Evolutionary conservation across 2,797 vertebrate genomes (phyloP).

Genomic region (Chrysocyon brachyurus): DNA sequence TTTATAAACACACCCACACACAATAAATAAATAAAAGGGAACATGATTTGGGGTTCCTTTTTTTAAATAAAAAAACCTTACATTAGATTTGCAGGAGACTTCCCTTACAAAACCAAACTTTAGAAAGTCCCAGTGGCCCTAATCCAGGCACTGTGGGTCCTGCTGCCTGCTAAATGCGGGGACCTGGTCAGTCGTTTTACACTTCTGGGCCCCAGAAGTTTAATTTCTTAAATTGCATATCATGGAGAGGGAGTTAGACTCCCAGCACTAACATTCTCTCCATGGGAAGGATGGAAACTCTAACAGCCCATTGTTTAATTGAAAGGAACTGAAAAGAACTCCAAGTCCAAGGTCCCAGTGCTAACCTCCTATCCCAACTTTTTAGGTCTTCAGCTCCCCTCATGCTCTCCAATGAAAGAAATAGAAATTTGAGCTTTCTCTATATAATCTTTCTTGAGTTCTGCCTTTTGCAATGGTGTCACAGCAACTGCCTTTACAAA

Average conservation of each 20-base stretch:
- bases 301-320: neutral
- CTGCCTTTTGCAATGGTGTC: neutral
- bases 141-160: neutral
- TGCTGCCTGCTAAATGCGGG: neutral
- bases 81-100: neutral
- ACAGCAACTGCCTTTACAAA: neutral
- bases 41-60: neutral
- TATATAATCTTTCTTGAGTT: neutral
- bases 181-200: neutral
- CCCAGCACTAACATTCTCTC: neutral
- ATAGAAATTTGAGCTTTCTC: neutral
- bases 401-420: neutral
- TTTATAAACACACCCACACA: too few species aligned
- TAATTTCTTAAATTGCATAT: neutral
- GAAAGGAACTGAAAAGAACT: neutral
- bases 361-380: accelerated
- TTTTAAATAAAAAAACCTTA: neutral
- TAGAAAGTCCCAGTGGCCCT: neutral
- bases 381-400: neutral
- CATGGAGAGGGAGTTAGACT: neutral
- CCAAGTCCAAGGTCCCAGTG: neutral
- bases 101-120: neutral
- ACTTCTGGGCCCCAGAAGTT: neutral
- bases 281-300: neutral
- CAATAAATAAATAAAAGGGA: neutral